Percentiles rank a stretch among this genome's conserved stretches.
These are phyloP conservation scores for Balaeniceps rex DNA, from an alignment of 2,113 vertebrate species.

Conservation along the genomic window DNA sequence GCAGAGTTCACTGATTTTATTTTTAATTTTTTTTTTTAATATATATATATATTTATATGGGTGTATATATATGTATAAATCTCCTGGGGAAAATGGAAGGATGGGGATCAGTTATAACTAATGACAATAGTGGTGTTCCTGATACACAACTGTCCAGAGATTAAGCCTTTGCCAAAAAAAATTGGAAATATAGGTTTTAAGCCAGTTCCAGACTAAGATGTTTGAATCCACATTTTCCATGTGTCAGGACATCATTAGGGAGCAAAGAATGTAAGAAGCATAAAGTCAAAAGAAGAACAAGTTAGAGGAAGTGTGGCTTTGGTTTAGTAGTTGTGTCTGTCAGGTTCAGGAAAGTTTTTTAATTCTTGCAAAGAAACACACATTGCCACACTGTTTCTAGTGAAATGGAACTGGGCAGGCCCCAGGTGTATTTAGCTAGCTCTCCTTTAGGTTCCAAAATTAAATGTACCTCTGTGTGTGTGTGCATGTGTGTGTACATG, in stretches of 20 bases:
- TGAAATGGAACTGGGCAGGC: not conserved
- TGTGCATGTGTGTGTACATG: too few relatives aligned
- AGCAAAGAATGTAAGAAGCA: not conserved
- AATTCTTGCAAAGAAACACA: not conserved
- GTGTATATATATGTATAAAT: not conserved
- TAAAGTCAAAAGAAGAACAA: not conserved
- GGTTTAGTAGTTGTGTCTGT: not conserved
- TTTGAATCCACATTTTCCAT: not conserved
- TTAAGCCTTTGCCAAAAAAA: not conserved
- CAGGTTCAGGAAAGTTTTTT: not conserved
- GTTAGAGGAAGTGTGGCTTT: not conserved
- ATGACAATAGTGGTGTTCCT: not conserved
- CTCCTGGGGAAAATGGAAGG: not conserved
- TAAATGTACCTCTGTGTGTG: not conserved
- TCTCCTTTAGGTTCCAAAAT: not conserved
- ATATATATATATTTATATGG: not conserved
- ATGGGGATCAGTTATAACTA: not conserved
- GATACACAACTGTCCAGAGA: not conserved
- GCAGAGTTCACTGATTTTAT: too few relatives aligned
- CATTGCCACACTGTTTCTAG: fast-evolving
- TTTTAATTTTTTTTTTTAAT: not conserved
- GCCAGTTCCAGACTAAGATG: not conserved
- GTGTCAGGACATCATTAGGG: not conserved
- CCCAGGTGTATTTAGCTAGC: not conserved
- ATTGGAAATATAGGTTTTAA: not conserved